phyloP scores from a whole-genome alignment of 2,888 invertebrate genomes.

The Criorhina ranunculi region DNA sequence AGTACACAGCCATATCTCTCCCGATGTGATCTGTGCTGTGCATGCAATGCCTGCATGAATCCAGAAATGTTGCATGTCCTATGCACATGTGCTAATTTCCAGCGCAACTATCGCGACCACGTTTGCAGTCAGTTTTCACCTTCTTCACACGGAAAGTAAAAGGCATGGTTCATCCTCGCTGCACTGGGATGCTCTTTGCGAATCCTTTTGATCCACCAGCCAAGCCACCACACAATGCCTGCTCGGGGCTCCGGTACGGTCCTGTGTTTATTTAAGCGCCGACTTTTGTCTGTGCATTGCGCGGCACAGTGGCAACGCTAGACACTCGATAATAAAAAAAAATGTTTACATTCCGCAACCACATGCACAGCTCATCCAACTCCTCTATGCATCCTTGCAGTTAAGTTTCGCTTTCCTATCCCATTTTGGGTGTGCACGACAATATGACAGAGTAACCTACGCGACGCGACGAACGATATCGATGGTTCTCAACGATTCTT shows the following conservation, averaged over 20 bases:
- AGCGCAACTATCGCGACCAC: conserved; percentile 47
- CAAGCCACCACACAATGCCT: neutral
- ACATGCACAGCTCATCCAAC: conserved; percentile 7
- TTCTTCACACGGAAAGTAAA: conserved; percentile 70
- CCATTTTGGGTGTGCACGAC: conserved; percentile 66
- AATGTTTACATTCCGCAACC: conserved; percentile 53
- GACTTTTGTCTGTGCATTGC: conserved; percentile 36
- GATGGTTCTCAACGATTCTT: conserved; percentile 69
- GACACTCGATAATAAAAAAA: conserved; percentile 34
- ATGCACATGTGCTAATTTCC: conserved; percentile 69
- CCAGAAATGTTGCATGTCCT: conserved; percentile 50
- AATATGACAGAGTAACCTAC: conserved; percentile 60
- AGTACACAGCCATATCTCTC: neutral
- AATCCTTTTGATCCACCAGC: conserved; percentile 60
- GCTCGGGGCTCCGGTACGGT: conserved; percentile 7
- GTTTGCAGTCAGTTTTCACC: conserved; percentile 66
- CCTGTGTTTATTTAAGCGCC: conserved; percentile 68
- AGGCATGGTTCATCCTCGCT: conserved; percentile 37
- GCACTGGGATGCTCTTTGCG: conserved; percentile 18
- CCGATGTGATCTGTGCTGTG: conserved; percentile 56
- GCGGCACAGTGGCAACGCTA: conserved; percentile 32
- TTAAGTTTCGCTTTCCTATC: conserved; percentile 67
- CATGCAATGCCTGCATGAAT: conserved; percentile 53
- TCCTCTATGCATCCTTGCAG: conserved; percentile 21
- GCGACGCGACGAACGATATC: conserved; percentile 60